Conservation (phyloP, 1,140 invertebrate genomes). For the Marisa cornuarietis region DNA sequence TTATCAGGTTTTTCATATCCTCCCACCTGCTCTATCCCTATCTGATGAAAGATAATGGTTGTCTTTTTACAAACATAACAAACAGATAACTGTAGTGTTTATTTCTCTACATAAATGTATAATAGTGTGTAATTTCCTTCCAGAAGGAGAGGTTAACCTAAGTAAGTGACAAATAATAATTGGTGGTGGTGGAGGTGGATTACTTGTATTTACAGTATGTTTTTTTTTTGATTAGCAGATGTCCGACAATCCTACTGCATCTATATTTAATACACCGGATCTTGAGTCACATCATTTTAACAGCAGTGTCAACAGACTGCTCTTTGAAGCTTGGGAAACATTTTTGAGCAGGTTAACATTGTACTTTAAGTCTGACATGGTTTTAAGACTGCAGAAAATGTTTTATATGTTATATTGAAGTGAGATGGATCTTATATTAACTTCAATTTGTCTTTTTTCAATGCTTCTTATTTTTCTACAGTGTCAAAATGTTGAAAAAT, state of each 20-base stretch:
- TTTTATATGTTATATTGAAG: too few relatives aligned
- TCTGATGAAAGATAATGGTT: too few relatives aligned
- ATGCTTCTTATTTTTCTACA: too few relatives aligned
- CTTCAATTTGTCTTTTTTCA: too few relatives aligned
- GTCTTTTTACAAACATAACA: too few relatives aligned
- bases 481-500: too few relatives aligned
- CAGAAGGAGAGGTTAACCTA: not conserved
- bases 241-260: slow-evolving; percentile 33
- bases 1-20: too few relatives aligned
- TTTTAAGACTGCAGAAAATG: too few relatives aligned
- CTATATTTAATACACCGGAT: slow-evolving; percentile 18
- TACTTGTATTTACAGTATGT: not conserved
- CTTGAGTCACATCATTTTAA: slow-evolving; percentile 39
- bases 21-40: too few relatives aligned
- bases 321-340: slow-evolving; percentile 29
- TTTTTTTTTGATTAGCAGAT: slow-evolving; percentile 24
- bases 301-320: slow-evolving; percentile 31
- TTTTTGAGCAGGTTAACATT: slow-evolving; percentile 27
- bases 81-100: not conserved
- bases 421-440: too few relatives aligned
- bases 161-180: not conserved
- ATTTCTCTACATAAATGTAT: not conserved
- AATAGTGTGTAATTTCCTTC: not conserved
- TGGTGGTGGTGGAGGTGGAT: not conserved
- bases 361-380: not conserved